phyloP scores from a whole-genome alignment of 2,888 invertebrate species.

The Laspeyria flexula region DNA sequence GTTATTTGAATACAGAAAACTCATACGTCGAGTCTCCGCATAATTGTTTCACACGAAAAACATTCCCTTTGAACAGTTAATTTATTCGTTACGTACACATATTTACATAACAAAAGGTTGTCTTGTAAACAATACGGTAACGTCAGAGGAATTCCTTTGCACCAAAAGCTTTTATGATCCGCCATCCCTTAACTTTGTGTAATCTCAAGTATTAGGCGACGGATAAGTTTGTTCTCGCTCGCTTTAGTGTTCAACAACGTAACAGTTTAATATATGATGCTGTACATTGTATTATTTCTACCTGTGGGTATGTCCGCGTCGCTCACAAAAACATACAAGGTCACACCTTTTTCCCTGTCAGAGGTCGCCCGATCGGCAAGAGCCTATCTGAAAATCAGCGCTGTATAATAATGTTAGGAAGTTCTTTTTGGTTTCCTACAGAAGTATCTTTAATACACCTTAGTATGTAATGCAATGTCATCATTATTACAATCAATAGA shows the following conservation, averaged over 20 bases:
- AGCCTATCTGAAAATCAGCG: too few relatives aligned
- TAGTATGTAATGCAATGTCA: too few relatives aligned
- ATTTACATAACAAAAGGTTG: slow-evolving; percentile 61
- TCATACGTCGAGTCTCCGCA: slow-evolving; percentile 11
- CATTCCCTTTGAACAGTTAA: slow-evolving; percentile 49
- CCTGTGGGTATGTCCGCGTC: too few relatives aligned
- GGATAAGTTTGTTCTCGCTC: slow-evolving; percentile 26
- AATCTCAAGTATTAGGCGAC: slow-evolving; percentile 49
- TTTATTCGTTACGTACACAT: slow-evolving; percentile 52
- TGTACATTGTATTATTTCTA: slow-evolving; percentile 1
- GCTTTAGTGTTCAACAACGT: slow-evolving; percentile 19
- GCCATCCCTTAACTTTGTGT: slow-evolving; percentile 42
- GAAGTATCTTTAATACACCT: too few relatives aligned
- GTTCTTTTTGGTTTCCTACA: too few relatives aligned
- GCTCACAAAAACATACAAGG: too few relatives aligned
- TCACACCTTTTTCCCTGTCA: too few relatives aligned
- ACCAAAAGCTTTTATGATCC: slow-evolving; percentile 38
- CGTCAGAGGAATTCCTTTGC: slow-evolving; percentile 55
- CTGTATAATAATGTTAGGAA: too few relatives aligned
- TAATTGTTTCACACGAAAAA: slow-evolving; percentile 33
- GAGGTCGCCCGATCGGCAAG: too few relatives aligned
- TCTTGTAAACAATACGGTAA: slow-evolving; percentile 52
- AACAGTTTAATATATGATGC: slow-evolving; percentile 10
- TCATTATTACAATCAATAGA: too few relatives aligned
- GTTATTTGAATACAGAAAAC: too few relatives aligned